Base-by-base conservation (phyloP, 2,797 vertebrate genomes). In the Paramormyrops hopkinsi region DNA sequence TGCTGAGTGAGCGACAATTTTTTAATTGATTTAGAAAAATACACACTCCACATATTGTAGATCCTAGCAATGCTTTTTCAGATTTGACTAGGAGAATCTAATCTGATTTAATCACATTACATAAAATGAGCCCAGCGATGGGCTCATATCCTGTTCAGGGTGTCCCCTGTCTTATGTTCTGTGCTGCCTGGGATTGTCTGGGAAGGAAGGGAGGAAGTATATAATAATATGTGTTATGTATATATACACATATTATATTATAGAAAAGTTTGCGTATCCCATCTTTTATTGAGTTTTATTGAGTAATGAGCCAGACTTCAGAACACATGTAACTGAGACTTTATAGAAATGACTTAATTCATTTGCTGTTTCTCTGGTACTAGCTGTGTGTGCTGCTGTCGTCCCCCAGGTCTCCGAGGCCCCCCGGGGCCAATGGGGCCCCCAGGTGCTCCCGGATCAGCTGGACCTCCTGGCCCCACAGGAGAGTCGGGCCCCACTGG, bases 401-500 rank as follows among this genome's bases (percentile, higher is more conserved):
- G 7, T 50, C 83, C 41, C 8, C 19, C 73, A 92, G 92, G 90
- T 44, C 50, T 87, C 59, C 89, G 83, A 88, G 92, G 92, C 11
- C 89, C 90, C 53, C 91, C 90, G 25, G 92, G 92, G 37, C 88
- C 91, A 41, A 41, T 62, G 94, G 96, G 96, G 1, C 91, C 94
- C 7, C 96, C 95, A 0, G 96, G 96, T 51, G 94, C 94, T 86
- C 93, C 92, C 0, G 96, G 96, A 84, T 94, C 95, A n/a, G 94
- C 95, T 0, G 96, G 95, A 62, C 94, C 95, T 41, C 87, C 94
- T 1, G 96, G 96, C 1, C 95, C 95, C 76, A 94, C 95, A 92
- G 97, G 97, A 76, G 95, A 96, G 88, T 94, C 89, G 48, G 97
- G 97, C 33, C 94, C 95, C 2, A 91, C 91, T 0, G 97, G 97